phyloP scores from a whole-genome alignment of 2,797 vertebrate genomes.

The Oreonectes daqikongensis region DNA sequence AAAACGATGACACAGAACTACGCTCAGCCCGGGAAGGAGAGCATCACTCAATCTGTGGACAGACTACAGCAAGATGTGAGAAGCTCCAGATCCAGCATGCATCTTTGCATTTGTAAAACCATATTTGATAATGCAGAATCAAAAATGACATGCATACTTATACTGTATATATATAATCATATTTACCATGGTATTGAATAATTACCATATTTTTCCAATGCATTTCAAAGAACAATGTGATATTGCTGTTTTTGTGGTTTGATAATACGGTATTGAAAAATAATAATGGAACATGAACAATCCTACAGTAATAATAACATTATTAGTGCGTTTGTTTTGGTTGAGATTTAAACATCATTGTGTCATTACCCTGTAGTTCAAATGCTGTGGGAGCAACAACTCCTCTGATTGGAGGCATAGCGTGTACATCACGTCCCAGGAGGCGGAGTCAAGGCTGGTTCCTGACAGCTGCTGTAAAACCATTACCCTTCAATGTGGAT shows the following conservation, averaged over 20 bases:
- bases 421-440: conserved; percentile 68
- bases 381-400: conserved; percentile 87
- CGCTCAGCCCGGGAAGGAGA: conserved; percentile 72
- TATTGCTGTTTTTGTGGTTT: no score
- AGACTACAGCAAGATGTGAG: conserved; percentile 86
- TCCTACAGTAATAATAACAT: not conserved
- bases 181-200: not conserved
- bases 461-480: conserved; percentile 91
- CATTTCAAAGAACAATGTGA: no score
- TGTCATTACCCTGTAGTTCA: conserved; percentile 74
- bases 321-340: not conserved
- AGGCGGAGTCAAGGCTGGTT: conserved; percentile 72
- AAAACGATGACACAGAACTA: conserved; percentile 83
- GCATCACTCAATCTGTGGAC: conserved; percentile 81
- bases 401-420: conserved; percentile 82
- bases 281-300: not conserved
- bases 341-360: not conserved
- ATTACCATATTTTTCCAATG: no score
- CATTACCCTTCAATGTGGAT: conserved; percentile 76
- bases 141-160: not conserved
- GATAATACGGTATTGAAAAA: no score
- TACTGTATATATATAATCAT: not conserved
- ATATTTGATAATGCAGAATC: not conserved
- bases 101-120: not conserved
- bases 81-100: conserved; percentile 3